These are phyloP conservation scores for Heliopora coerulea DNA, from an alignment of 92 coral and sea anemone genomes.

Conservation along the genomic window DNA sequence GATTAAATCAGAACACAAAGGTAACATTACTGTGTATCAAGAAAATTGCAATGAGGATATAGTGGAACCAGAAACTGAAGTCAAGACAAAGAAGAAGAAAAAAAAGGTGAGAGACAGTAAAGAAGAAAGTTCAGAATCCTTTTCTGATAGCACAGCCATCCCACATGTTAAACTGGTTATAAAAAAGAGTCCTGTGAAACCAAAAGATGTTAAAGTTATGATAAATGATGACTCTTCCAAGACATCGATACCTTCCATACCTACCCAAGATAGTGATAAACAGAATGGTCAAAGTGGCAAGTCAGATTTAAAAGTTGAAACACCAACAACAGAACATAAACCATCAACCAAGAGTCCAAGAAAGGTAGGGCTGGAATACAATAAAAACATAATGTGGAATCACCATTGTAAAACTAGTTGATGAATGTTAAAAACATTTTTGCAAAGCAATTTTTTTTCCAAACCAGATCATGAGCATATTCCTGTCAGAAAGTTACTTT, in stretches of 20 bases:
- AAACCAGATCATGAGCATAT: too few relatives aligned
- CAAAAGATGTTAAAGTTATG: conserved; percentile 33
- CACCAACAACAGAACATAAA: conserved; percentile 8
- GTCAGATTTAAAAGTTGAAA: not conserved
- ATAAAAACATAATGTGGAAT: too few relatives aligned
- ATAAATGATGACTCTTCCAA: conserved; percentile 6
- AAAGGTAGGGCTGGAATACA: too few relatives aligned
- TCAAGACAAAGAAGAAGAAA: conserved; percentile 26
- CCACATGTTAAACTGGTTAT: conserved; percentile 80
- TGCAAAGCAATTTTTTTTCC: too few relatives aligned
- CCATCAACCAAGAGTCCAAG: conserved; percentile 23
- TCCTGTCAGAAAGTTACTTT: too few relatives aligned
- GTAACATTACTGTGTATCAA: not conserved
- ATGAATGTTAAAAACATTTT: too few relatives aligned
- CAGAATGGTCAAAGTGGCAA: not conserved
- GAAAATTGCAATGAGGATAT: conserved; percentile 8
- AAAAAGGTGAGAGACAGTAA: conserved; percentile 55
- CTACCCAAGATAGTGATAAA: conserved; percentile 26
- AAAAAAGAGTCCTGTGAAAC: conserved; percentile 52
- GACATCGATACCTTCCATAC: conserved; percentile 3
- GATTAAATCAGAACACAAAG: conserved; percentile 19
- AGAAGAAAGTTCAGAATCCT: conserved; percentile 19
- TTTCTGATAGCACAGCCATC: conserved; percentile 9
- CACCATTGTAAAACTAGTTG: too few relatives aligned
- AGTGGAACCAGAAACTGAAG: not conserved